Percentiles rank a stretch among this genome's conserved stretches.
Evolutionary conservation across 2,113 vertebrate species (phyloP).

Genomic region (Aramus guarauna): DNA sequence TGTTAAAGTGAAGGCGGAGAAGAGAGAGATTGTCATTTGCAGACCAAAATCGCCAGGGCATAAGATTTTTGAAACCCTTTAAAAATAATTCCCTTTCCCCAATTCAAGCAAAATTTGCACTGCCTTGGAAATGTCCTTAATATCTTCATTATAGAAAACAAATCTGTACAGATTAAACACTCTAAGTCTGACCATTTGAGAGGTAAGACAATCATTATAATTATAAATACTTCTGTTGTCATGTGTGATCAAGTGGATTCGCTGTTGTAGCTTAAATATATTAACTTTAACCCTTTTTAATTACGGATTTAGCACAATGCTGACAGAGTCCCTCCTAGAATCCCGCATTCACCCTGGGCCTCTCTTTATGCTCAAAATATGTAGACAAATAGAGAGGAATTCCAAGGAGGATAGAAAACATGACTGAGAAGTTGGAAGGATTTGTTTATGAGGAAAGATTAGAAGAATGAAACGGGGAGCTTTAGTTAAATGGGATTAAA

Average conservation of each 20-base stretch:
- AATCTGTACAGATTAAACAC: conserved; percentile 54
- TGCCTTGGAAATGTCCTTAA: conserved; percentile 25
- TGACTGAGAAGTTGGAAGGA: conserved; percentile 47
- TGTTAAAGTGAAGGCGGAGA: not conserved
- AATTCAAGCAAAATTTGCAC: not conserved
- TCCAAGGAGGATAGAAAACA: conserved; percentile 58
- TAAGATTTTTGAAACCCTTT: not conserved
- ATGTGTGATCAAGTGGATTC: conserved; percentile 53
- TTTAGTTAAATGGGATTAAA: conserved; percentile 51
- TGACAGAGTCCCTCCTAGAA: not conserved
- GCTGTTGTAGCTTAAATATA: conserved; percentile 47
- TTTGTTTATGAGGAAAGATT: conserved; percentile 49
- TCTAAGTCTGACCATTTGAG: conserved; percentile 48
- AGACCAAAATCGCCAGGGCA: not conserved
- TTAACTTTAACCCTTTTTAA: conserved; percentile 64
- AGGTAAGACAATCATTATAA: conserved; percentile 52
- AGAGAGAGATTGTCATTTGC: not conserved
- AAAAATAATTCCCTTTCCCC: not conserved
- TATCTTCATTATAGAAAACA: conserved; percentile 44
- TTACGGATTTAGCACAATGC: conserved; percentile 48
- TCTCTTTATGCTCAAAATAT: conserved; percentile 54
- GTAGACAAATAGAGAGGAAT: conserved; percentile 49
- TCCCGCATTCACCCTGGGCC: conserved; percentile 2
- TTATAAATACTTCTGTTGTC: conserved; percentile 62
- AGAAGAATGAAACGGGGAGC: conserved; percentile 22